phyloP scores from a whole-genome alignment of 2,113 vertebrate genomes.

The Lepisosteus oculatus region DNA sequence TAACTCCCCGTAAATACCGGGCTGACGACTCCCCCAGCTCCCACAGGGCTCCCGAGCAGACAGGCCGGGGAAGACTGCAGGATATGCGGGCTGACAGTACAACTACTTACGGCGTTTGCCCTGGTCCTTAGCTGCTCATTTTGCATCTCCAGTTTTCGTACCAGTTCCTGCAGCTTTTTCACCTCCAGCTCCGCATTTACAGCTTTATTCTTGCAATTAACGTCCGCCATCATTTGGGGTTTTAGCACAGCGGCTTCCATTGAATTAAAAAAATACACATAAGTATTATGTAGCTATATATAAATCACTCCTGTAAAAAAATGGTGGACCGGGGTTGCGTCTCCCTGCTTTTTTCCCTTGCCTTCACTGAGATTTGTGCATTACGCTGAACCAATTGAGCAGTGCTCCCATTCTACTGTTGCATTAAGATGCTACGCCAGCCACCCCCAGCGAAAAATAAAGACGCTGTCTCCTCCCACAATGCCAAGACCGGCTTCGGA shows the following conservation, averaged over 20 bases:
- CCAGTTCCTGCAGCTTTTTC: conserved; percentile 91
- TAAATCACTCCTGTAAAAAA: conserved; percentile 6
- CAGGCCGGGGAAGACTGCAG: conserved; percentile 43
- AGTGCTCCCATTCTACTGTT: conserved; percentile 25
- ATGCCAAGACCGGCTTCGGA: conserved; percentile 18
- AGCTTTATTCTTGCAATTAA: conserved; percentile 67
- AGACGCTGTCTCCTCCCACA: conserved; percentile 34
- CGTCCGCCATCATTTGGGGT: conserved; percentile 67
- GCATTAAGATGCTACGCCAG: conserved; percentile 36
- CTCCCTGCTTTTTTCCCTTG: conserved; percentile 27
- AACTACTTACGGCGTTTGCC: conserved; percentile 72
- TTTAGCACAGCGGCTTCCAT: conserved; percentile 67
- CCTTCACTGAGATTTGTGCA: conserved; percentile 14
- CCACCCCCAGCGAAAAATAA: conserved; percentile 4
- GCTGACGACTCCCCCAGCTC: conserved; percentile 22
- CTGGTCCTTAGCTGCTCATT: conserved; percentile 87
- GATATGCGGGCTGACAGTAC: conserved; percentile 49
- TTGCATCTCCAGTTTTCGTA: conserved; percentile 86
- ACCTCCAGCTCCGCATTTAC: conserved; percentile 89
- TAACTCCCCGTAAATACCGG: conserved; percentile 43
- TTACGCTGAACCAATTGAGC: conserved; percentile 1
- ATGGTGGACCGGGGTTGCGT: conserved; percentile 41
- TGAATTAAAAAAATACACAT: conserved; percentile 45
- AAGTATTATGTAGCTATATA: conserved; percentile 19
- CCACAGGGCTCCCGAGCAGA: conserved; percentile 35